Evolutionary conservation across 2,888 invertebrate genomes (phyloP).

Genomic region (Zonitis immaculata): DNA sequence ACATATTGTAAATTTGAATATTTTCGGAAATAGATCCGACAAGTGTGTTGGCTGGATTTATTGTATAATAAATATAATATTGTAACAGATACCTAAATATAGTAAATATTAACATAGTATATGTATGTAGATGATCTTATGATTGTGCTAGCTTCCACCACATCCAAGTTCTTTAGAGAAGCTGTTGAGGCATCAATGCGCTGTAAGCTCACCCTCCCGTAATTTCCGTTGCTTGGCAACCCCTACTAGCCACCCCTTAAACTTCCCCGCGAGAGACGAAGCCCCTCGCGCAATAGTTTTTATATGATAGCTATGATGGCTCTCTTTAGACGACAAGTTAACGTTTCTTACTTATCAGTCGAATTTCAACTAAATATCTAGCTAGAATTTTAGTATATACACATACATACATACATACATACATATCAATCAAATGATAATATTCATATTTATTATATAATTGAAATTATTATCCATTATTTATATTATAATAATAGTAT

Average conservation of each 20-base stretch:
- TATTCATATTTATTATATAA: too few species aligned
- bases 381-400: too few species aligned
- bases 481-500: neutral
- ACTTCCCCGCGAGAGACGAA: constrained; percentile 29
- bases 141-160: constrained; percentile 14
- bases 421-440: too few species aligned
- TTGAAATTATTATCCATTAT: neutral
- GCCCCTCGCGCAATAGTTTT: constrained; percentile 23
- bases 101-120: too few species aligned
- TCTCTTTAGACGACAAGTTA: constrained; percentile 17
- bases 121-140: neutral
- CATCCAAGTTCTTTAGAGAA: constrained; percentile 21
- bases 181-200: constrained; percentile 19
- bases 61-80: too few species aligned
- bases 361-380: neutral
- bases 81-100: too few species aligned
- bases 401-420: too few species aligned
- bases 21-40: too few species aligned
- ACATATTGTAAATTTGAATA: too few species aligned
- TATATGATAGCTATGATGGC: constrained; percentile 20
- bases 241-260: constrained; percentile 43
- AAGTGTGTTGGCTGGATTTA: too few species aligned
- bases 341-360: constrained; percentile 9
- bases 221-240: constrained; percentile 42
- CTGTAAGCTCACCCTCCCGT: constrained; percentile 27